Conservation (phyloP, 1,140 invertebrate genomes). For the Lasaia peninsularis region DNA sequence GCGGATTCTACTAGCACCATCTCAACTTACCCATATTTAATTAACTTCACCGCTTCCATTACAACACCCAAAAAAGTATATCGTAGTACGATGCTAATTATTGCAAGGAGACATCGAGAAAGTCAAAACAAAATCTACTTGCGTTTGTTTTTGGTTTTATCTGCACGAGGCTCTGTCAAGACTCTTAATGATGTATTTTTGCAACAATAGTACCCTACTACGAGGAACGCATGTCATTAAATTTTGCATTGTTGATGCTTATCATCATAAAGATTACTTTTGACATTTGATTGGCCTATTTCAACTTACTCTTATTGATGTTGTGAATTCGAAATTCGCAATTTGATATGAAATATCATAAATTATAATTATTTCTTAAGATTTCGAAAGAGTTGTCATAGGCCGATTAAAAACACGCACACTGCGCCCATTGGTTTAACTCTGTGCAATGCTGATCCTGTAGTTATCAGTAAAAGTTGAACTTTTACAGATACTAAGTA, state of each 20-base stretch:
- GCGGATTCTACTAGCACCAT: constrained; percentile 58
- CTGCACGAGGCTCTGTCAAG: too few relatives aligned
- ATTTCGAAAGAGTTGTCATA: neutral
- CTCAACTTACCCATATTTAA: too few relatives aligned
- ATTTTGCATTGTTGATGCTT: neutral
- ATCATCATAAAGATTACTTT: neutral
- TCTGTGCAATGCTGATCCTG: neutral
- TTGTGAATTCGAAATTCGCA: neutral
- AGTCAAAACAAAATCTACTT: too few relatives aligned
- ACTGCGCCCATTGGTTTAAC: neutral
- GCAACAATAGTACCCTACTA: neutral
- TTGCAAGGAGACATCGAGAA: neutral
- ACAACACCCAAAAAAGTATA: neutral
- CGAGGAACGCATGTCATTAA: neutral
- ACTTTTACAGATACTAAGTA: neutral
- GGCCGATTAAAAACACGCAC: neutral
- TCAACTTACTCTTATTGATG: too few relatives aligned
- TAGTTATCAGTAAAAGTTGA: constrained; percentile 1
- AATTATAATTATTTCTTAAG: neutral
- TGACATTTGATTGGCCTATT: neutral
- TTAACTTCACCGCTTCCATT: neutral
- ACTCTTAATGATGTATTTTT: too few relatives aligned
- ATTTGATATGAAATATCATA: neutral
- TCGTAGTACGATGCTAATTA: neutral
- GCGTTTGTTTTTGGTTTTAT: too few relatives aligned